Percentiles rank a stretch among this genome's conserved stretches.
Evolutionary conservation across 2,113 vertebrate species (phyloP).

Genomic region (Theristicus caerulescens): DNA sequence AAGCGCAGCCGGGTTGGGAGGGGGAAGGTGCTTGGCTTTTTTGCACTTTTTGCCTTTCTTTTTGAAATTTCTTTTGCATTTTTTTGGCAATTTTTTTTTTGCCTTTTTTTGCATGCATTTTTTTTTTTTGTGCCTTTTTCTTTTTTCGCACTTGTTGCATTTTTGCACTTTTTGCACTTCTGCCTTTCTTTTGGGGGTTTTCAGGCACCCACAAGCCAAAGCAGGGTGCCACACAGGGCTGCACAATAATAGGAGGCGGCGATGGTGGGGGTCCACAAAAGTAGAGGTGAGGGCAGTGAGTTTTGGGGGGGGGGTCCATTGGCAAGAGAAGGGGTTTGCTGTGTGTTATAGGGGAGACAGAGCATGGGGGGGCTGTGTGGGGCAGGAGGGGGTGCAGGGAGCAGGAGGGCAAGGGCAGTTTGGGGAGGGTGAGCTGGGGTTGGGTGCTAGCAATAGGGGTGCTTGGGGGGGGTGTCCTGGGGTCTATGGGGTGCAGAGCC

Average conservation of each 20-base stretch:
- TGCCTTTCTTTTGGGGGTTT: neutral
- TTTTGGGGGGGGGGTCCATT: neutral
- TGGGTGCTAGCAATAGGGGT: neutral
- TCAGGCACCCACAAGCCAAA: rapidly evolving
- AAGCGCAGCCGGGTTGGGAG: neutral
- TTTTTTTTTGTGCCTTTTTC: neutral
- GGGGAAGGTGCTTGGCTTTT: rapidly evolving
- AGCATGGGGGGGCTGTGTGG: neutral
- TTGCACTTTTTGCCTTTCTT: rapidly evolving
- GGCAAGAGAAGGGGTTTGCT: neutral
- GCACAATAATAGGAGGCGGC: rapidly evolving
- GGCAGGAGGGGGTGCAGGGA: too few species aligned
- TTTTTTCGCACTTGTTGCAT: neutral
- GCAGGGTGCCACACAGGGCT: rapidly evolving
- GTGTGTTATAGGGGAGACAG: neutral
- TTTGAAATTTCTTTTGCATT: too few species aligned
- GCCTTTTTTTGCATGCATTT: too few species aligned
- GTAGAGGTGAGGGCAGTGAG: too few species aligned
- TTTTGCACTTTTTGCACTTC: neutral
- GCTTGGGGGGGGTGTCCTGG: neutral
- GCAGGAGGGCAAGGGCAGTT: neutral
- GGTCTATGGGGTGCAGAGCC: neutral
- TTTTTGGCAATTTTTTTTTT: neutral
- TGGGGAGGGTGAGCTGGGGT: neutral
- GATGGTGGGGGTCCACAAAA: neutral